These are phyloP conservation scores for Macrostomum cliftonense DNA, from an alignment of 2,888 invertebrate genomes.

Conservation along the genomic window DNA sequence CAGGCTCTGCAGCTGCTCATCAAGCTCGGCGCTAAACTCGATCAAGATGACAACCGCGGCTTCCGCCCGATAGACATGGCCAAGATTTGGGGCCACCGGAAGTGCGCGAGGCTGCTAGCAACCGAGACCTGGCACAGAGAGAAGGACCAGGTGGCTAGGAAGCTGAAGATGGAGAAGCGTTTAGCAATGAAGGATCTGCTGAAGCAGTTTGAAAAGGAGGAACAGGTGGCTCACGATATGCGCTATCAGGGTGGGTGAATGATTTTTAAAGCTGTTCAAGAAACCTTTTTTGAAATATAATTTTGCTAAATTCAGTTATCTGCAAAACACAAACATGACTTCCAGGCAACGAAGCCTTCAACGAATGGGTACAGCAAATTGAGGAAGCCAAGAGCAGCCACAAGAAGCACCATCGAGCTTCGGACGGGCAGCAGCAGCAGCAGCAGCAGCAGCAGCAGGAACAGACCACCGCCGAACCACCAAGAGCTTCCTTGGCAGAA, in stretches of 20 bases:
- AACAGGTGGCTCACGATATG: conserved; percentile 22
- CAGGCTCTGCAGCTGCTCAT: conserved; percentile 32
- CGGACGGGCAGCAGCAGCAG: background rate
- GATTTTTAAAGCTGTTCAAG: conserved; percentile 22
- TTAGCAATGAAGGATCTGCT: conserved; percentile 30
- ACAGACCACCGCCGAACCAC: background rate
- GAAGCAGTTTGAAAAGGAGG: conserved; percentile 25
- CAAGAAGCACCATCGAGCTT: too few relatives aligned
- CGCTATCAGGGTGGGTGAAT: conserved; percentile 18
- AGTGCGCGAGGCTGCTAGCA: conserved; percentile 35
- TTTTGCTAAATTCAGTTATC: background rate
- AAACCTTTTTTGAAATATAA: background rate
- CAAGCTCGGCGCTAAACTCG: conserved; percentile 25
- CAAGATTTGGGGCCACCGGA: conserved; percentile 35
- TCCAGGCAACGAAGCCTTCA: conserved; percentile 5
- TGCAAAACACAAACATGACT: background rate
- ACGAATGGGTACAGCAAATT: conserved; percentile 2
- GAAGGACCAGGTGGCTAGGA: conserved; percentile 27
- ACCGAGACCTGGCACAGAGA: conserved; percentile 34
- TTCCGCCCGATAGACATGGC: conserved; percentile 36
- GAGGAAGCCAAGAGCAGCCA: background rate
- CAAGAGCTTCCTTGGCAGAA: background rate
- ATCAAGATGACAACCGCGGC: conserved; percentile 26
- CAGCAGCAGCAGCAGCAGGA: too few relatives aligned
- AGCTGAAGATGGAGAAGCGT: conserved; percentile 26